Evolutionary conservation across 1,140 invertebrate species (phyloP).

Genomic region (Daktulosphaira vitifoliae): DNA sequence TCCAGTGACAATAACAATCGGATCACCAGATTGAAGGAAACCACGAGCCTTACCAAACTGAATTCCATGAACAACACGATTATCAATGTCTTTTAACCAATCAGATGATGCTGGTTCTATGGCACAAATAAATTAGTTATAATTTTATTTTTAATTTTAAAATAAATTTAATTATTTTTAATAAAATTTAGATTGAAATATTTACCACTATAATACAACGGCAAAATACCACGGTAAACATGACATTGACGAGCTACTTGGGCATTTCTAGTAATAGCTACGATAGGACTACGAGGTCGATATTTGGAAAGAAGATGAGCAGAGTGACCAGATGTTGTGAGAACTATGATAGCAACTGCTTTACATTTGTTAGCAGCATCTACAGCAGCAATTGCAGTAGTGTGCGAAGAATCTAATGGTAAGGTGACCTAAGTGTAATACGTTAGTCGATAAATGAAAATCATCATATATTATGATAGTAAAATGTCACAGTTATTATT

Average conservation of each 20-base stretch:
- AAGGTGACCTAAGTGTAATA: slow-evolving; percentile 55
- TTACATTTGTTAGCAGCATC: slow-evolving; percentile 87
- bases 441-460: not conserved
- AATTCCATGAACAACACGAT: slow-evolving; percentile 78
- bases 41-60: slow-evolving; percentile 77
- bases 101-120: slow-evolving; percentile 57
- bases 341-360: slow-evolving; percentile 87
- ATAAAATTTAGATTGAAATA: not conserved
- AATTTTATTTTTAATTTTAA: not conserved
- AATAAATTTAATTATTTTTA: too few relatives aligned
- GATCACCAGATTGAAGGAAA: slow-evolving; percentile 80
- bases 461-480: too few relatives aligned
- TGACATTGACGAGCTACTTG: slow-evolving; percentile 89
- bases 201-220: slow-evolving; percentile 78
- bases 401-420: slow-evolving; percentile 83
- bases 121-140: slow-evolving; percentile 40
- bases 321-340: slow-evolving; percentile 91
- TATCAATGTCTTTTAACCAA: slow-evolving; percentile 94
- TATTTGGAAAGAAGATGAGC: slow-evolving; percentile 91
- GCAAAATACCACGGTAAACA: slow-evolving; percentile 87
- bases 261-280: slow-evolving; percentile 82
- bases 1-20: slow-evolving; percentile 90
- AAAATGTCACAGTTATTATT: too few relatives aligned
- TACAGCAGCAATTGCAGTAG: slow-evolving; percentile 91
- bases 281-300: slow-evolving; percentile 89